These are phyloP conservation scores for Oreochromis tanganicae DNA, from an alignment of 2,113 vertebrate species.

Conservation along the genomic window DNA sequence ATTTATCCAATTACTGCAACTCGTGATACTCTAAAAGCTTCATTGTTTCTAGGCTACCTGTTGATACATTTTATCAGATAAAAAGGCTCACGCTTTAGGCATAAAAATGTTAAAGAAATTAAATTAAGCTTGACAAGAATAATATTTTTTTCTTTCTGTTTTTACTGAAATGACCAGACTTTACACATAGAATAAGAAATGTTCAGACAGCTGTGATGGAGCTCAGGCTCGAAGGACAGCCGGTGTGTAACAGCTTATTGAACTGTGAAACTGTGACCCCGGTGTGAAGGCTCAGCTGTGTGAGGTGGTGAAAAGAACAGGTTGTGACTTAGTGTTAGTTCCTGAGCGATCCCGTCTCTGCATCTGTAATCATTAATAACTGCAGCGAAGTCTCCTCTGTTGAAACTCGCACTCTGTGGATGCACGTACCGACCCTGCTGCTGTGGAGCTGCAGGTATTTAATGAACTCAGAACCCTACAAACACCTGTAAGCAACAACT, in stretches of 20 bases:
- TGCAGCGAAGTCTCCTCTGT: neutral
- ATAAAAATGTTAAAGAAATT: neutral
- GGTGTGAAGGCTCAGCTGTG: neutral
- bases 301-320: neutral
- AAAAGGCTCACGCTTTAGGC: neutral
- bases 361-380: neutral
- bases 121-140: neutral
- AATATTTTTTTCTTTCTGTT: rapidly evolving
- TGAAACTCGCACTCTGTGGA: neutral
- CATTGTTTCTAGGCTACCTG: neutral
- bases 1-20: neutral
- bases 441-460: neutral
- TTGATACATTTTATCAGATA: neutral
- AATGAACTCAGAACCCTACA: neutral
- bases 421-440: rapidly evolving
- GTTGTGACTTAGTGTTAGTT: neutral
- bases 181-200: neutral
- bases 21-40: neutral
- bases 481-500: neutral
- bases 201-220: neutral
- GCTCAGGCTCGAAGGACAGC: neutral
- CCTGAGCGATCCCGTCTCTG: neutral
- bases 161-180: neutral
- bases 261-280: neutral
- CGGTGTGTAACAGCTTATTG: neutral